Conservation (phyloP, 1,140 invertebrate species). For the Archegozetes longisetosus region DNA sequence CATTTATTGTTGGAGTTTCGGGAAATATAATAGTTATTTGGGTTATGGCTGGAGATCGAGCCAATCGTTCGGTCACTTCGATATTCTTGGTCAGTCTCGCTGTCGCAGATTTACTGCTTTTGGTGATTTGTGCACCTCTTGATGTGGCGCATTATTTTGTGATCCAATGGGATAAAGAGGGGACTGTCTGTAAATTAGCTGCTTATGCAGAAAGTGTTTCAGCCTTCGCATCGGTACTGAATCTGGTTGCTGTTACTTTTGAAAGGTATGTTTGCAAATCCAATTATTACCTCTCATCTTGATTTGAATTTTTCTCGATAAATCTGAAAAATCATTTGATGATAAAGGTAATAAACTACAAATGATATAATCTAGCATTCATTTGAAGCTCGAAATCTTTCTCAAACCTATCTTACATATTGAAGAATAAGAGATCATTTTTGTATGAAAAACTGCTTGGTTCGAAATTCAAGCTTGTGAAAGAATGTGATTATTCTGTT, state of each 20-base stretch:
- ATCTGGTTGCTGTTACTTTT: constrained; percentile 21
- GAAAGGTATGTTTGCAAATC: constrained; percentile 19
- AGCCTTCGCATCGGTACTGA: constrained; percentile 21
- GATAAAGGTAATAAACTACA: no score
- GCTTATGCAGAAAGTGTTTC: constrained; percentile 18
- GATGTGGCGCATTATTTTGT: constrained; percentile 23
- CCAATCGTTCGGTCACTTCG: constrained; percentile 14
- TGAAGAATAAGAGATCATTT: no score
- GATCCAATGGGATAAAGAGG: constrained; percentile 18
- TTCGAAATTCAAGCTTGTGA: no score
- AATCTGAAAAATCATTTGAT: no score
- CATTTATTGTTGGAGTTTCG: constrained; percentile 19
- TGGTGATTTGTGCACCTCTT: constrained; percentile 21
- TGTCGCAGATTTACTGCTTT: constrained; percentile 21
- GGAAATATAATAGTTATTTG: constrained; percentile 20
- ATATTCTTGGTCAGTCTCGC: constrained; percentile 22
- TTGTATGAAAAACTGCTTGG: no score
- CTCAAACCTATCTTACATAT: no score
- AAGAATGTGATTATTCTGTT: no score
- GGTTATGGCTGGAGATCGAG: constrained; percentile 15
- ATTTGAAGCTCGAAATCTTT: no score
- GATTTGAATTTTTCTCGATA: no score
- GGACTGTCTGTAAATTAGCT: constrained; percentile 18
- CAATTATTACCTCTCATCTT: neutral
- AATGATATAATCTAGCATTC: no score